A percentile compares a stretch with the other conserved stretches of the same genome.
These are phyloP conservation scores for Stercorarius parasiticus DNA, from an alignment of 2,113 vertebrate genomes.

Conservation along the genomic window DNA sequence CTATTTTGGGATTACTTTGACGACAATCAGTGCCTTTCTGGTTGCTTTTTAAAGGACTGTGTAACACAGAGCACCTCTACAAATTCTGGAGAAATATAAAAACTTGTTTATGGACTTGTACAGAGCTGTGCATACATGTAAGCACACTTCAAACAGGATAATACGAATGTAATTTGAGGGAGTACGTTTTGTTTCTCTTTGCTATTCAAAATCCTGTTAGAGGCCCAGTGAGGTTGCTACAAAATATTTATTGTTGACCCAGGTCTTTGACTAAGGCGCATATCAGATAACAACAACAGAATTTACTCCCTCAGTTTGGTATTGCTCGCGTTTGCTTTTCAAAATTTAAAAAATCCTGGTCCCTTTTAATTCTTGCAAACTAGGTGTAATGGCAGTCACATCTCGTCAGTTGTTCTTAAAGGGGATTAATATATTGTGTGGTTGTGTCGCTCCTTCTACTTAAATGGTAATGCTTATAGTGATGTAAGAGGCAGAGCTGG, in stretches of 20 bases:
- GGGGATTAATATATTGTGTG: not conserved
- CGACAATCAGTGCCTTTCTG: not conserved
- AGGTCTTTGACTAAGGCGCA: not conserved
- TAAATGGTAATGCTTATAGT: not conserved
- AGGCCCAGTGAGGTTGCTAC: not conserved
- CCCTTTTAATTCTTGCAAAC: not conserved
- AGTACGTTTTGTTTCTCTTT: not conserved
- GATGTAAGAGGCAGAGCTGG: not conserved
- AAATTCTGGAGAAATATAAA: not conserved
- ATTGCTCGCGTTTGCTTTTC: not conserved
- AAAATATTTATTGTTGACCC: not conserved
- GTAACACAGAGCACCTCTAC: not conserved
- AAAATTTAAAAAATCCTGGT: not conserved
- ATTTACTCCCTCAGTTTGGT: not conserved
- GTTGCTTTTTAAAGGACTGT: not conserved
- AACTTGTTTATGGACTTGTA: not conserved
- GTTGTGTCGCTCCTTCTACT: not conserved
- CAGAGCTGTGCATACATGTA: not conserved
- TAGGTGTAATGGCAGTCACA: accelerated
- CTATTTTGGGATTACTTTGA: not conserved
- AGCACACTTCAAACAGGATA: not conserved
- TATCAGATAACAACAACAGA: not conserved
- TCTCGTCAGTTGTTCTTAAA: not conserved
- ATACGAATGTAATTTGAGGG: not conserved
- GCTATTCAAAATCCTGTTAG: not conserved